Base-by-base conservation (phyloP, 1,140 invertebrate species). In the Brachionus plicatilis region DNA sequence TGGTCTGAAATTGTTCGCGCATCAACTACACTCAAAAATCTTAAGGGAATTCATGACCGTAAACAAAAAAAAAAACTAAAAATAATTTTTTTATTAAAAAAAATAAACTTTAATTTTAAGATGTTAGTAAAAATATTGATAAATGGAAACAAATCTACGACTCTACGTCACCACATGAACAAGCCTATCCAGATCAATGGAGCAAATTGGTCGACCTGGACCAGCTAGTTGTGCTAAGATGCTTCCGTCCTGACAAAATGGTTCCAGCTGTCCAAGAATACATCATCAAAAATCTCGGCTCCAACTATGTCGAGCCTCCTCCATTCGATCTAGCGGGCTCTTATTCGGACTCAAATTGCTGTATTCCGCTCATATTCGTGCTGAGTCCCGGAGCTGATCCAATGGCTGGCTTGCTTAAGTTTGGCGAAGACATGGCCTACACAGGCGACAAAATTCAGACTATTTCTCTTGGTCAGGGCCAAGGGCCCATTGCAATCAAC, bases 391-490 rank as follows among this genome's bases (percentile, higher is more conserved):
- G 89, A 11, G 94, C 95, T 8, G 96, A 98, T 92, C 96, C 96
- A 1, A 95, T 94, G 87, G 93, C 94, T 4, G 92, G 94, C 3
- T 86, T 92, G 12, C 86, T 91, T 7, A 91, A 91, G 86, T 91
- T 91, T 90, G 95, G 95, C n/a, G 95, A 97, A 86, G 95, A 96
- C 88, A 93, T 89, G 88, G 90, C 94, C 68, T 96, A 95, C 88
- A 93, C 93, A 3, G 92, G 93, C 1, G 93, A 92, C 68, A 92
- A 93, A 85, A 91, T 97, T 79, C 94, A 93, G 87, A 94, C 95
- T 0, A 89, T 98, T 29, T 97, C 96, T 0, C 90, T 98, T 75
- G 96, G 96, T 3, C 96, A 98, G 92, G 96, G 96, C 2, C 96
- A 98, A 90, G 94, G 95, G 92, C 41, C 95, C 2, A 89, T 96